phyloP scores from a whole-genome alignment of 2,797 vertebrate species.

The Lerista edwardsae region DNA sequence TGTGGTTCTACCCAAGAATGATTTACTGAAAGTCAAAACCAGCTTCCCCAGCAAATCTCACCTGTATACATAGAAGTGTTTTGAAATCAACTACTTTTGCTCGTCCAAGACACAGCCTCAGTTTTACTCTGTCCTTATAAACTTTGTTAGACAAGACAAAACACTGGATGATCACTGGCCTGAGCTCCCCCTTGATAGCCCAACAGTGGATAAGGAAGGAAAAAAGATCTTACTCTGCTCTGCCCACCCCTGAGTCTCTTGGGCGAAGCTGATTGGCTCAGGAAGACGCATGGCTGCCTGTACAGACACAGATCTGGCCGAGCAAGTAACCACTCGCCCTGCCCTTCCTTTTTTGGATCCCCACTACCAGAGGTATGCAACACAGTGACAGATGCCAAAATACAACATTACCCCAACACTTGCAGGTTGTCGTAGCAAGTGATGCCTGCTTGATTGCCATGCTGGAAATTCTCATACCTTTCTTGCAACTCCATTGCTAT shows the following conservation, averaged over 20 bases:
- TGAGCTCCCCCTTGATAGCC: no score
- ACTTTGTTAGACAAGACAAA: background rate
- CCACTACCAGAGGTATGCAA: background rate
- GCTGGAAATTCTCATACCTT: constrained; percentile 32
- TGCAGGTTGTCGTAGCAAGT: background rate
- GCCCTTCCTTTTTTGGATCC: no score
- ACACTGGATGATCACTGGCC: no score
- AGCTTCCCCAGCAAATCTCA: background rate
- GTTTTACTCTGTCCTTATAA: background rate
- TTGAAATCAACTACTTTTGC: background rate
- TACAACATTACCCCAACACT: background rate
- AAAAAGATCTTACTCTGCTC: no score
- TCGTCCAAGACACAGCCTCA: background rate
- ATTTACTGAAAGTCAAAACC: background rate
- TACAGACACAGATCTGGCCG: no score
- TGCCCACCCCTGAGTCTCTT: no score
- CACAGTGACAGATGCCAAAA: background rate
- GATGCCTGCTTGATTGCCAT: constrained; percentile 16
- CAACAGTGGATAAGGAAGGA: no score
- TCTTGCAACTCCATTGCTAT: background rate
- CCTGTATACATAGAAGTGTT: background rate
- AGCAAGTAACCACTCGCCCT: no score
- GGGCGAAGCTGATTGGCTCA: no score
- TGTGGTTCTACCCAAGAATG: background rate
- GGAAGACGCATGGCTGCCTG: no score